A percentile compares a stretch with the other conserved stretches of the same genome.
Conservation (phyloP, 2,797 vertebrate species). For the Lepilemur septentrionalis region DNA sequence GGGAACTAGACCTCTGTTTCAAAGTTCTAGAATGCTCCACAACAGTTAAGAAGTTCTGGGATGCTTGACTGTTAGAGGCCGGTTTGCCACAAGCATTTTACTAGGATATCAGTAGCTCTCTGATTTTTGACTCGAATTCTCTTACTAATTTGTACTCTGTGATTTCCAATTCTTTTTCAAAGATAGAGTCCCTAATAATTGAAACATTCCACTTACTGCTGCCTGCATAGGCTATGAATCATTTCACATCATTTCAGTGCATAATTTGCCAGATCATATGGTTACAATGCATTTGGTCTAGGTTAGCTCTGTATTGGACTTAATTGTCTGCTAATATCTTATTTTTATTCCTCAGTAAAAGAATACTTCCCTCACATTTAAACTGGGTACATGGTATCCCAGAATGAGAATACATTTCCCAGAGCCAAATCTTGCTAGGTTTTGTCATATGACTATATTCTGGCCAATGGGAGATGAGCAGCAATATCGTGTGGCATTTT, state of each 20-base stretch:
- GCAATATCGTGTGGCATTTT: not conserved
- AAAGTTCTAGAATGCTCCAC: not conserved
- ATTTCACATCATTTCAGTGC: not conserved
- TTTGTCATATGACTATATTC: not conserved
- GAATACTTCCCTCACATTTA: not conserved
- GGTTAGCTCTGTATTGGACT: not conserved
- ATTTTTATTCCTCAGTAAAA: not conserved
- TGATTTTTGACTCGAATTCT: not conserved
- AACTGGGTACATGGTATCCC: not conserved
- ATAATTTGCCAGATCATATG: not conserved
- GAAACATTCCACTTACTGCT: not conserved
- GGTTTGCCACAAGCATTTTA: not conserved
- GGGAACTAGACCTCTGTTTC: not conserved
- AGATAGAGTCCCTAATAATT: not conserved
- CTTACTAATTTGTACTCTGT: not conserved
- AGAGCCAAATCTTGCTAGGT: not conserved
- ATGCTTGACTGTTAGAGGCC: not conserved
- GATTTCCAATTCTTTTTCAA: not conserved
- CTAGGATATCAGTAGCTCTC: not conserved
- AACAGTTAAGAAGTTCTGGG: not conserved
- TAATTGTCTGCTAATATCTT: not conserved
- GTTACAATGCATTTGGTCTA: not conserved
- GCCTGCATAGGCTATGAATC: not conserved
- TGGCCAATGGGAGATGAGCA: not conserved
- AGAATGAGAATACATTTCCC: not conserved